Base-by-base conservation (phyloP, 2,113 vertebrate genomes). In the Protobothrops flavoviridis region DNA sequence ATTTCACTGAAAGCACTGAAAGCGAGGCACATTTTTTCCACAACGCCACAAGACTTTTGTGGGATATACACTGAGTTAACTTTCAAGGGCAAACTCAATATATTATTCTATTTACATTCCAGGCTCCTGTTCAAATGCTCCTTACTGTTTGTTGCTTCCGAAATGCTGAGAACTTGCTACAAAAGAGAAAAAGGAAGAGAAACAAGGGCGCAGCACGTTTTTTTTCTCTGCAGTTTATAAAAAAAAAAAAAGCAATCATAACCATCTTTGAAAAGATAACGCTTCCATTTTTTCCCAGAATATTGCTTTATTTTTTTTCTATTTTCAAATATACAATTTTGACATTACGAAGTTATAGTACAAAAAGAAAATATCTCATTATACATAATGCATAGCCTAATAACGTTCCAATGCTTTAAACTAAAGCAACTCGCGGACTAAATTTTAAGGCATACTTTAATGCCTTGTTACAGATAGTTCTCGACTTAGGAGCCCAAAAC, bases 221-320 rank as follows among this genome's bases (percentile, higher is more conserved):
- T 39, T 81, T 81, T 48, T 6, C 43, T 29, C 17, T 8, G 7
- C 33, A 0, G 2, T 21, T 81, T 8, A 53, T 13, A 13, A 23
- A 21, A 57, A n/a, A 69, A n/a, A 1, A n/a, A n/a, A n/a, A n/a
- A n/a, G n/a, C 64, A 13, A 69, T 4, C 33, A 43, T 43, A 43
- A 43, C 3, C 3, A 0, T 21, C 5, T 81, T 81, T 81, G 33
- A 81, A 81, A 81, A 81, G 17, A 81, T 43, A 43, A 81, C 33
- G 1, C 74, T 81, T 74, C 10, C 9, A 43, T 85, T 39, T 15
- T 81, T 29, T 1, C 61, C 24, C 53, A 92, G 87, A 93, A 57
- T 93, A 92, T 90, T 96, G 90, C 91, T 97, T 97, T 96, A 96
- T 97, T 64, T 64, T 96, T 57, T 89, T 93, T 29, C 61, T 55